Base-by-base conservation (phyloP, 1,140 invertebrate genomes). In the Acromyrmex charruanus region DNA sequence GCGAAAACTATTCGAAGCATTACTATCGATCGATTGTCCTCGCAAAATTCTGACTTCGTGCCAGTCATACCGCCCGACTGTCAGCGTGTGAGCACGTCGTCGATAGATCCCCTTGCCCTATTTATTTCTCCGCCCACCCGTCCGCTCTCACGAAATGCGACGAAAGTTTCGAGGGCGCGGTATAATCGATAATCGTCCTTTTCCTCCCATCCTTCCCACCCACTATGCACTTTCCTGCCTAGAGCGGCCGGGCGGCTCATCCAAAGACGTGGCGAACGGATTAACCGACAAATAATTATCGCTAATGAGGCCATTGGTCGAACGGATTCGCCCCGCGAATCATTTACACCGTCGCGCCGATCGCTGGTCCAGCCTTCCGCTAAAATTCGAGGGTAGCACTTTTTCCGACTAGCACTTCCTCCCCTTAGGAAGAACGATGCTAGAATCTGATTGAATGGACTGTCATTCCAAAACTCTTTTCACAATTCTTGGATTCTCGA, bases 21-120 rank as follows among this genome's bases (percentile, higher is more conserved):
- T 84, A 90, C 75, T 25, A 77, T 88, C 86, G 86, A 81, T 91
- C 87, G 89, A 91, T 91, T 91, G 89, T 91, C 90, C 89, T 91
- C 90, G 89, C 89, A 91, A 88, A 74, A 86, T 90, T 88, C 84
- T 75, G 65, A 82, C 63, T 66, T 44, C 21, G 28, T 63, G 61
- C 63, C 69, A 69, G 61, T 14, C 44, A 66, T 72, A 28, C 55
- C 59, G 35, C 58, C 14, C 58, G 68, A 59, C 35, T 58, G 79
- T 82, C 68, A 72, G 80, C 80, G 80, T 69, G 69, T 82, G 80
- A 61, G 39, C 80, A 74, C 69, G 39, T 82, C 79, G 66, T 74
- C 80, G 80, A 84, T 84, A 84, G 80, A 84, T 84, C 69, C 44
- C 18, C 55, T 74, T 75, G 80, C 44, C 80, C 80, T 75, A 84